These are phyloP conservation scores for Sebastiscus tertius DNA, from an alignment of 2,797 vertebrate genomes.

Conservation along the genomic window DNA sequence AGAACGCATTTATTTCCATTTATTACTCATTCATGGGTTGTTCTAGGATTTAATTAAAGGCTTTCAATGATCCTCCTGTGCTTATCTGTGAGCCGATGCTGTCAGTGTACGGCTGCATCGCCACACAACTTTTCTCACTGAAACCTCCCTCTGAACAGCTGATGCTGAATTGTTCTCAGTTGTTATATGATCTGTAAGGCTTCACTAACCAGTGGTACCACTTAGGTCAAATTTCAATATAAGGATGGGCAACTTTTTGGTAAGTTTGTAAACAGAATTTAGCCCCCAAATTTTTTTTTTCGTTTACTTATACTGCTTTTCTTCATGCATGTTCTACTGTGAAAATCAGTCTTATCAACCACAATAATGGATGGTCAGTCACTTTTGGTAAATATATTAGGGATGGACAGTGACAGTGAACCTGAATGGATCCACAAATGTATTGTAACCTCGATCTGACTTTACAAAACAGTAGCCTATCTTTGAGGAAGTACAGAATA, in stretches of 20 bases:
- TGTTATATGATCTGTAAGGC: neutral
- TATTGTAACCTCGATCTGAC: neutral
- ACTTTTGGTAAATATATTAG: neutral
- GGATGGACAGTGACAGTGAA: neutral
- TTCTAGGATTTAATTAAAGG: constrained; percentile 52
- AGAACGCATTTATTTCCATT: constrained; percentile 6
- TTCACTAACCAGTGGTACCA: neutral
- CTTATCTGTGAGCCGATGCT: neutral
- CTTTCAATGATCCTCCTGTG: constrained; percentile 14
- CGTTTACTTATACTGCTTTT: neutral
- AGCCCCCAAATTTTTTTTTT: too few relatives aligned
- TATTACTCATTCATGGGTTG: constrained; percentile 10
- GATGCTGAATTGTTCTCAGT: neutral
- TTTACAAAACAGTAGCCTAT: too few relatives aligned
- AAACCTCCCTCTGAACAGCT: neutral
- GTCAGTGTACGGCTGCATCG: neutral
- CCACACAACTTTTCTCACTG: neutral
- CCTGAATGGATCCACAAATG: neutral
- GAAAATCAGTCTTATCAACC: neutral
- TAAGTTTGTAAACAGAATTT: too few relatives aligned
- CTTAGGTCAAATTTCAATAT: too few relatives aligned
- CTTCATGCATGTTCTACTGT: neutral
- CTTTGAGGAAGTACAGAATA: fast-evolving
- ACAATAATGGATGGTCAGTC: neutral
- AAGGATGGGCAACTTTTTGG: neutral